Evolutionary conservation across 92 coral and sea anemone genomes (phyloP).

Genomic region (Epizoanthus scotinus): DNA sequence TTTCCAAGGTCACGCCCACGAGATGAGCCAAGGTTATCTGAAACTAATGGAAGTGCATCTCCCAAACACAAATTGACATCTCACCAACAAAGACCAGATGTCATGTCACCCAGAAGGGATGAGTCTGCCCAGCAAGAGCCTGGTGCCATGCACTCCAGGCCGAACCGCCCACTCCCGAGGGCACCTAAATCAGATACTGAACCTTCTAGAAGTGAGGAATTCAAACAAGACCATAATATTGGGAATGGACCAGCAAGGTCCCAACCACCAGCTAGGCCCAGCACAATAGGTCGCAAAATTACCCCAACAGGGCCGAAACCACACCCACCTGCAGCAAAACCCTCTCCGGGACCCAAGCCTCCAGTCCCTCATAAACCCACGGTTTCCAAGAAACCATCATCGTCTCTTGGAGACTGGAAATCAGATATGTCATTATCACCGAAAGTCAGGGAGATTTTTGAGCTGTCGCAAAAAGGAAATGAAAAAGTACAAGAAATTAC

Average conservation of each 20-base stretch:
- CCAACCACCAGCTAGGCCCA: slow-evolving; percentile 39
- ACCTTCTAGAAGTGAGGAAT: neutral
- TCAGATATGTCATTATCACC: slow-evolving; percentile 62
- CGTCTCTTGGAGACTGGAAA: slow-evolving; percentile 42
- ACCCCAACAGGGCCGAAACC: slow-evolving; percentile 36
- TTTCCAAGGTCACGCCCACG: slow-evolving; percentile 66
- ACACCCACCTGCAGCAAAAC: slow-evolving; percentile 30
- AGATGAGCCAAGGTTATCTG: slow-evolving; percentile 49
- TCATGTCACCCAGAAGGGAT: slow-evolving; percentile 14
- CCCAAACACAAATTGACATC: neutral
- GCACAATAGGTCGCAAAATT: slow-evolving; percentile 27
- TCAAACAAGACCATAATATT: neutral
- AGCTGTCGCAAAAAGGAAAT: slow-evolving; percentile 66
- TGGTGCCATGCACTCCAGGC: neutral
- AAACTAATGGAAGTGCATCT: slow-evolving; percentile 31
- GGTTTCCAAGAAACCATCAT: slow-evolving; percentile 54
- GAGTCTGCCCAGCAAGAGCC: slow-evolving; percentile 6
- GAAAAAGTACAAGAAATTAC: slow-evolving; percentile 62
- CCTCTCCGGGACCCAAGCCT: slow-evolving; percentile 67
- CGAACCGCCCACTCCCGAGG: slow-evolving; percentile 35
- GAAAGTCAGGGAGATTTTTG: slow-evolving; percentile 63
- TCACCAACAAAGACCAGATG: neutral
- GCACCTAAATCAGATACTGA: slow-evolving; percentile 6
- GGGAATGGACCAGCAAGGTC: slow-evolving; percentile 28
- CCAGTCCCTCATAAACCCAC: slow-evolving; percentile 78